Conservation (phyloP, 2,113 vertebrate genomes). For the Amphiprion percula region DNA sequence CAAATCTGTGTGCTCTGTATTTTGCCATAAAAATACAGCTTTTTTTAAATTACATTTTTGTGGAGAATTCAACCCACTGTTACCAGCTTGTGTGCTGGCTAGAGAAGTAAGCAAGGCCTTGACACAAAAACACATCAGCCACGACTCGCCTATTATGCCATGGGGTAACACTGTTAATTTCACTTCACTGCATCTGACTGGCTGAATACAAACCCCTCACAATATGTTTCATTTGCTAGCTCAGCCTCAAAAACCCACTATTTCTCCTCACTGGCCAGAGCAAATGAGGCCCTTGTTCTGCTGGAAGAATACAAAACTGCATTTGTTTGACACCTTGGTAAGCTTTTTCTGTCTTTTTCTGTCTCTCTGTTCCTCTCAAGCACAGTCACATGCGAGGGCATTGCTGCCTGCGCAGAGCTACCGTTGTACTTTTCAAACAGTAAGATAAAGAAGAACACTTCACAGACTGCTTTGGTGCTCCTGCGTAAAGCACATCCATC, state of each 20-base stretch:
- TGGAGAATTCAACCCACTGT: conserved; percentile 4
- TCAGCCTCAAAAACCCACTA: conserved; percentile 37
- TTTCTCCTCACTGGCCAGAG: conserved; percentile 28
- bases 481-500: conserved; percentile 28
- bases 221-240: conserved; percentile 60
- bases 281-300: conserved; percentile 47
- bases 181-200: conserved; percentile 73
- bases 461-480: conserved; percentile 2
- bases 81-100: background rate
- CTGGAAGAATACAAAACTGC: conserved; percentile 53
- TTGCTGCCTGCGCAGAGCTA: conserved; percentile 17
- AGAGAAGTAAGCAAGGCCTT: conserved; percentile 28
- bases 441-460: conserved; percentile 38
- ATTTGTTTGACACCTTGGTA: conserved; percentile 62
- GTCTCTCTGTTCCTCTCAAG: conserved; percentile 4
- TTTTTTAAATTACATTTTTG: background rate
- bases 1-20: background rate
- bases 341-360: conserved; percentile 13
- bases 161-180: conserved; percentile 70
- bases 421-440: conserved; percentile 39
- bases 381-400: conserved; percentile 27
- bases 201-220: conserved; percentile 65
- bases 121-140: conserved; percentile 51
- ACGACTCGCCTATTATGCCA: conserved; percentile 50
- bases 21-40: background rate